These are phyloP conservation scores for Clistopyga incitator DNA, from an alignment of 2,888 invertebrate species.

Conservation along the genomic window DNA sequence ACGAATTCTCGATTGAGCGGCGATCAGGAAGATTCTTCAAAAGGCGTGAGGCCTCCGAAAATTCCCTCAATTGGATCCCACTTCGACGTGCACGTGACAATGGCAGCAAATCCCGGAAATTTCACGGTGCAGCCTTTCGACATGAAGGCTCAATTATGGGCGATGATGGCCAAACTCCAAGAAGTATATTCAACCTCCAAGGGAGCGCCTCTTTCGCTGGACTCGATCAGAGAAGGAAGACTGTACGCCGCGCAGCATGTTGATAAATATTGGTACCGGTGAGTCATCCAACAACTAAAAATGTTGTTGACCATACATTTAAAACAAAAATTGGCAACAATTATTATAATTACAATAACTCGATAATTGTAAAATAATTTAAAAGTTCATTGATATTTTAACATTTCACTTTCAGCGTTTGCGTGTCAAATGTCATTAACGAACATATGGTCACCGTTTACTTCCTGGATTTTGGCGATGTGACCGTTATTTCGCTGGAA, in stretches of 20 bases:
- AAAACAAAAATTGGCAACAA: no score
- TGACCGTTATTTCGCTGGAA: conserved; percentile 86
- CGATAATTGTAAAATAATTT: not conserved
- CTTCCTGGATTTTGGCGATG: conserved; percentile 89
- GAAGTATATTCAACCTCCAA: conserved; percentile 85
- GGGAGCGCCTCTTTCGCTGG: conserved; percentile 84
- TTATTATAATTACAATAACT: not conserved
- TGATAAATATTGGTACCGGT: conserved; percentile 91
- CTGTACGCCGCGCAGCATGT: conserved; percentile 89
- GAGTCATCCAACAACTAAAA: conserved; percentile 71
- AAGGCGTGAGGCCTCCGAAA: conserved; percentile 81
- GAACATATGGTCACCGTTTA: conserved; percentile 87
- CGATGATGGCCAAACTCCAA: conserved; percentile 89
- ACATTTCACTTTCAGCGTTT: conserved; percentile 71
- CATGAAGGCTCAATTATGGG: conserved; percentile 69
- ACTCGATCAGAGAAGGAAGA: conserved; percentile 86
- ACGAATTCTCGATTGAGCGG: conserved; percentile 63
- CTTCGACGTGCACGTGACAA: conserved; percentile 90
- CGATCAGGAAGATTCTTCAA: conserved; percentile 61
- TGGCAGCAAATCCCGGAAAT: conserved; percentile 92
- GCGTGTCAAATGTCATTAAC: conserved; percentile 85
- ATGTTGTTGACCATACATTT: no score
- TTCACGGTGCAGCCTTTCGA: conserved; percentile 86
- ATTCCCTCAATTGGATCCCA: conserved; percentile 85
- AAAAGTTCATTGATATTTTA: conserved; percentile 46